Conservation (phyloP, 2,113 vertebrate species). For the Thalassoma bifasciatum region DNA sequence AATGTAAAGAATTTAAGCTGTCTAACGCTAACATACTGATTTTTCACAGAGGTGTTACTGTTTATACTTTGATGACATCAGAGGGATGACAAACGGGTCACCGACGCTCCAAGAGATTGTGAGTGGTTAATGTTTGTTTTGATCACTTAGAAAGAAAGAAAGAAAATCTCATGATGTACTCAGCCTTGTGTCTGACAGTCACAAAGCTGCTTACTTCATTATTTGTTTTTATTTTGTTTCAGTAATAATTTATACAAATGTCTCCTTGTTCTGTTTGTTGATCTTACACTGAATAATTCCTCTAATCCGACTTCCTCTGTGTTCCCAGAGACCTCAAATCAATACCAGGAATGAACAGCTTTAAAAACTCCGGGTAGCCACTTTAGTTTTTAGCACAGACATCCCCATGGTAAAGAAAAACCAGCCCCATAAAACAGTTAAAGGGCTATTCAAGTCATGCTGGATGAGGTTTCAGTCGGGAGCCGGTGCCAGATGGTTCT, state of each 20-base stretch:
- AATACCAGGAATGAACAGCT: no score
- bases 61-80: no score
- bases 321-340: no score
- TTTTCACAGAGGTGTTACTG: no score
- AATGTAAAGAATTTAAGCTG: no score
- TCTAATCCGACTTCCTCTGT: no score
- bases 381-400: no score
- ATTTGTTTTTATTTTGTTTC: constrained; percentile 24
- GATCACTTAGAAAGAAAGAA: constrained; percentile 44
- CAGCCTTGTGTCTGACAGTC: neutral
- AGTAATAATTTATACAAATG: constrained; percentile 32
- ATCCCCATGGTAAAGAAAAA: neutral
- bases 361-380: no score
- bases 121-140: constrained; percentile 28
- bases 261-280: neutral
- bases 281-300: no score
- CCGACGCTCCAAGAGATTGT: no score
- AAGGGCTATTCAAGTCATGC: constrained; percentile 27
- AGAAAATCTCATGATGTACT: constrained; percentile 11
- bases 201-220: neutral
- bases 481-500: constrained; percentile 38
- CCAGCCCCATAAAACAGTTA: neutral
- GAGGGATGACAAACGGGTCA: no score
- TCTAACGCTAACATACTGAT: no score
- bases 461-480: constrained; percentile 45